These are phyloP conservation scores for Toxotes chatareus DNA, from an alignment of 2,113 vertebrate genomes.

Conservation along the genomic window DNA sequence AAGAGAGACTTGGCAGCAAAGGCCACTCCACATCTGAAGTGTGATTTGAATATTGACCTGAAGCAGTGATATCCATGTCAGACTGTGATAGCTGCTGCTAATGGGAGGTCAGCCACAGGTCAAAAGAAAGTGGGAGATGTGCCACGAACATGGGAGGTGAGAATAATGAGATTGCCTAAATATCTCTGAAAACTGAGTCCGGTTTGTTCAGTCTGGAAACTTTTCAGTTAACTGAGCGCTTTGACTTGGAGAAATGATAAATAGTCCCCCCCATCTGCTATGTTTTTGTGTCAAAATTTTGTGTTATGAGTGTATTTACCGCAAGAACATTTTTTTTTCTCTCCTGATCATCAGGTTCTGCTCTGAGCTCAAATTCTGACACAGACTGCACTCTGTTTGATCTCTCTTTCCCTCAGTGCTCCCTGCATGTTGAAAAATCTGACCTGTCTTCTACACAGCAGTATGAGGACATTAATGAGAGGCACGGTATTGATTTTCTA, in stretches of 20 bases:
- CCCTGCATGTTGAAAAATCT: conserved; percentile 49
- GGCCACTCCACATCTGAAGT: conserved; percentile 29
- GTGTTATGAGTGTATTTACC: background rate
- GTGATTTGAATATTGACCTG: conserved; percentile 64
- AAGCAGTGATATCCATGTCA: conserved; percentile 40
- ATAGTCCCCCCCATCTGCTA: background rate
- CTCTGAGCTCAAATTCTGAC: background rate
- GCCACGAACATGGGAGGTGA: conserved; percentile 17
- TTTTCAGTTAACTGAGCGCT: background rate
- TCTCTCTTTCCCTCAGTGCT: conserved; percentile 34
- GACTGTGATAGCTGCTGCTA: conserved; percentile 46
- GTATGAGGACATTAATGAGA: conserved; percentile 74
- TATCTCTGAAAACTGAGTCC: conserved; percentile 15
- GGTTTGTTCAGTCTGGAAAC: conserved; percentile 13
- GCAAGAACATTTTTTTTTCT: background rate
- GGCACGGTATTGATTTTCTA: conserved; percentile 77
- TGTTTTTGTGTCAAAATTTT: conserved; percentile 16
- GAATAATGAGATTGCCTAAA: conserved; percentile 27
- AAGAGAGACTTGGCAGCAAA: conserved; percentile 45
- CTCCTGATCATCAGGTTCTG: background rate
- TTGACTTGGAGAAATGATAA: conserved; percentile 5
- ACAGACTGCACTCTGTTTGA: conserved; percentile 19
- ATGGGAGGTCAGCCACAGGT: conserved; percentile 62
- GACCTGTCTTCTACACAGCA: conserved; percentile 54
- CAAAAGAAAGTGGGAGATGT: conserved; percentile 22